Evolutionary conservation across 2,113 vertebrate species (phyloP).

Genomic region (Donacobius atricapilla): DNA sequence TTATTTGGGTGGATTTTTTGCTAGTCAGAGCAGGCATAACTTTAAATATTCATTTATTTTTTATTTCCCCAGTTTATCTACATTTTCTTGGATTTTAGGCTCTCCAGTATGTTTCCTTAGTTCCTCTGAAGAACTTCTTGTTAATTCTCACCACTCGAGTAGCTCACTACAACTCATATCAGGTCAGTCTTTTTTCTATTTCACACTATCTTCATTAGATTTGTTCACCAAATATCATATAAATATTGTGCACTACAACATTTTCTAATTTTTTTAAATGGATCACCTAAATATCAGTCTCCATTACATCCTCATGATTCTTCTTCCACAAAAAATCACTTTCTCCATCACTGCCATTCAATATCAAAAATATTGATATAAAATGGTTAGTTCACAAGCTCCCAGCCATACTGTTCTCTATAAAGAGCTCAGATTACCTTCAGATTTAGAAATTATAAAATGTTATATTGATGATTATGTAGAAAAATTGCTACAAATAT

Average conservation of each 20-base stretch:
- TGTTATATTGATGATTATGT: background rate
- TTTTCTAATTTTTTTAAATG: background rate
- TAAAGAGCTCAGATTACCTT: background rate
- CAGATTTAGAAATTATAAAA: background rate
- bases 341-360: background rate
- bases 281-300: background rate
- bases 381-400: background rate
- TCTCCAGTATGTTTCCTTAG: background rate
- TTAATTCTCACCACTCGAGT: background rate
- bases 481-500: background rate
- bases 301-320: background rate
- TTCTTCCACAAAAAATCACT: background rate
- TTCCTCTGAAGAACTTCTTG: background rate
- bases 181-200: background rate
- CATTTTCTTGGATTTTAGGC: background rate
- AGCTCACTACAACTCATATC: background rate
- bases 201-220: background rate
- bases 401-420: background rate
- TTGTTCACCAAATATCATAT: background rate
- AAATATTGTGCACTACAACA: background rate
- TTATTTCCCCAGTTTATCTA: background rate
- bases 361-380: background rate
- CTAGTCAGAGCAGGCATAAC: background rate
- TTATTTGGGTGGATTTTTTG: background rate
- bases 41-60: background rate